Conservation (phyloP, 2,888 invertebrate species). For the Heterodera filipjevi region DNA sequence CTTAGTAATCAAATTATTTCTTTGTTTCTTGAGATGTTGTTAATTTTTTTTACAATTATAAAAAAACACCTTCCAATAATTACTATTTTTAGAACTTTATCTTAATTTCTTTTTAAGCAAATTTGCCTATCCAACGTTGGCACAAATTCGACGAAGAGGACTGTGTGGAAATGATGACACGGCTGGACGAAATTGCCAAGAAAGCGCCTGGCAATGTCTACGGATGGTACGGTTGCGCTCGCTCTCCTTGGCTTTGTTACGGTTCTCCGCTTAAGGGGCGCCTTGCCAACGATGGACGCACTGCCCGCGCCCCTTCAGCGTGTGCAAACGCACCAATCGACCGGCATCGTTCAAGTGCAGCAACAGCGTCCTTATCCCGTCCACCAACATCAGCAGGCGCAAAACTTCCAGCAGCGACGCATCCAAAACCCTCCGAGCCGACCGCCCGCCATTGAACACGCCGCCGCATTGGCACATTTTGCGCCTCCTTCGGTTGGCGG, state of each 20-base stretch:
- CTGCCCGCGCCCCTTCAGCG: neutral
- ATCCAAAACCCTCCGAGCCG: neutral
- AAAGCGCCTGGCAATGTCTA: neutral
- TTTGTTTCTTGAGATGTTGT: no score
- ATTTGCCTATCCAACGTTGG: constrained; percentile 7
- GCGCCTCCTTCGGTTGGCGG: neutral
- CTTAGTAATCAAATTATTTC: no score
- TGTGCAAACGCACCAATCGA: neutral
- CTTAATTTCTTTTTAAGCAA: neutral
- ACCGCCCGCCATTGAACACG: neutral
- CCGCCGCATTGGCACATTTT: neutral
- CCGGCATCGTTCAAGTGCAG: neutral
- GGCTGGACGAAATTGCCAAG: neutral
- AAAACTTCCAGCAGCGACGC: neutral
- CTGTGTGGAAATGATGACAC: neutral
- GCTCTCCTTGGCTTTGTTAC: neutral
- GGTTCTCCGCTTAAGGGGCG: neutral
- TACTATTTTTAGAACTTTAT: no score
- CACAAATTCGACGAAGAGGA: neutral
- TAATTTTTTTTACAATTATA: no score
- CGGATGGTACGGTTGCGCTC: neutral
- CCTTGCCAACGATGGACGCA: constrained; percentile 7
- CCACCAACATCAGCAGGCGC: neutral
- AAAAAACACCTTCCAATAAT: no score
- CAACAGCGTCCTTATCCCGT: neutral